Evolutionary conservation across 1,140 invertebrate species (phyloP).

Genomic region (Drosophila malerkotliana): DNA sequence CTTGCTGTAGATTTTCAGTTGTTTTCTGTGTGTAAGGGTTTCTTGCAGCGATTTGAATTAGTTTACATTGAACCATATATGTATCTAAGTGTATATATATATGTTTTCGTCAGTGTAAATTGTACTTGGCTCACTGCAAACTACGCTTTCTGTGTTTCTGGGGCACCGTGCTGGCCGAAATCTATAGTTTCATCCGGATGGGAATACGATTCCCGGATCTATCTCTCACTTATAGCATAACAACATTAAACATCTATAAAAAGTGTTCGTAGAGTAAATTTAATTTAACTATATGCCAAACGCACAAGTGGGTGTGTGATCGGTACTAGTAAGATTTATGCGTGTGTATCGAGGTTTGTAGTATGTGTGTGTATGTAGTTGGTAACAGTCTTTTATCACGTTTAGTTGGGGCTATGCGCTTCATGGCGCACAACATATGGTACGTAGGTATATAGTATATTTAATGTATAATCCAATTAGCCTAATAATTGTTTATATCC

Average conservation of each 20-base stretch:
- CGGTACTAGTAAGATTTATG: conserved; percentile 19
- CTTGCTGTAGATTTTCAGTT: conserved; percentile 9
- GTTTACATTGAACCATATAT: conserved; percentile 40
- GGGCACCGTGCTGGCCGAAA: conserved; percentile 1
- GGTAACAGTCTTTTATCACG: conserved; percentile 79
- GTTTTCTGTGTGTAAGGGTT: conserved; percentile 10
- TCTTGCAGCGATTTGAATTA: conserved; percentile 39
- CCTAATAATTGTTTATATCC: conserved; percentile 36
- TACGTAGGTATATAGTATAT: conserved; percentile 39
- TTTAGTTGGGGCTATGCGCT: conserved; percentile 68
- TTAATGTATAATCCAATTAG: conserved; percentile 37
- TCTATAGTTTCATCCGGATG: conserved; percentile 5
- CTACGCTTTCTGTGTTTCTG: neutral
- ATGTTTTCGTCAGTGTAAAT: conserved; percentile 57
- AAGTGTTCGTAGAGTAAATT: conserved; percentile 43
- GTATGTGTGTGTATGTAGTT: conserved; percentile 53
- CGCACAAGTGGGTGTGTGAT: conserved; percentile 15
- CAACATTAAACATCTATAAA: conserved; percentile 58
- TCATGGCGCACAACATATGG: conserved; percentile 49
- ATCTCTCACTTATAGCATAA: conserved; percentile 28
- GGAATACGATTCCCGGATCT: conserved; percentile 1
- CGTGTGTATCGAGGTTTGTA: conserved; percentile 39
- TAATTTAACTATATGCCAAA: conserved; percentile 37
- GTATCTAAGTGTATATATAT: conserved; percentile 35
- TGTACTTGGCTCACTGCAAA: conserved; percentile 57